Evolutionary conservation across 2,888 invertebrate species (phyloP).

Genomic region (Cenopis cana): DNA sequence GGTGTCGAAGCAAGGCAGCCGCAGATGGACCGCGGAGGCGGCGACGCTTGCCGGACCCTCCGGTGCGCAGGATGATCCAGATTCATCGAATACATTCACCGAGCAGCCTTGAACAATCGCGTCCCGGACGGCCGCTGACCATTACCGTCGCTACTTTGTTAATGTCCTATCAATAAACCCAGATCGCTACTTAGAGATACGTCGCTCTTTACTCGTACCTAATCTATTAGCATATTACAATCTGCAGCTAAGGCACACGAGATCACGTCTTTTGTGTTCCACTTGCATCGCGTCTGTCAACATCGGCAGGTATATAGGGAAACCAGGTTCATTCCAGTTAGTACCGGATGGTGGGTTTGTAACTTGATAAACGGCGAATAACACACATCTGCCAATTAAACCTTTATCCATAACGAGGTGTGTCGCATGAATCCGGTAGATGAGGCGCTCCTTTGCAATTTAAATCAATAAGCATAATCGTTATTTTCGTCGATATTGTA

Average conservation of each 20-base stretch:
- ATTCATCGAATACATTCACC: constrained; percentile 81
- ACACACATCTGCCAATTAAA: constrained; percentile 68
- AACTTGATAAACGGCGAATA: constrained; percentile 41
- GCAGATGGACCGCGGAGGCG: constrained; percentile 53
- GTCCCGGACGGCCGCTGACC: constrained; percentile 70
- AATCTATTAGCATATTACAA: constrained; percentile 42
- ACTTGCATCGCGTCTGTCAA: constrained; percentile 28
- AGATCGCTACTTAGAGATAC: constrained; percentile 76
- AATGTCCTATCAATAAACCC: constrained; percentile 81
- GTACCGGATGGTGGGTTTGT: constrained; percentile 16
- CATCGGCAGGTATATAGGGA: constrained; percentile 11
- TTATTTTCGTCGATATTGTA: constrained; percentile 64
- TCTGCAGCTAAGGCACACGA: constrained; percentile 18
- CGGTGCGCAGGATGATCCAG: constrained; percentile 74
- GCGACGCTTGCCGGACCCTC: constrained; percentile 46
- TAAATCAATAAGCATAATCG: constrained; percentile 68
- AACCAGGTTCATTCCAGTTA: constrained; percentile 16
- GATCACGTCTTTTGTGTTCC: constrained; percentile 41
- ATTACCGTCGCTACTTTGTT: constrained; percentile 75
- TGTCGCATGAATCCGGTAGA: constrained; percentile 56
- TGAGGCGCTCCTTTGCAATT: constrained; percentile 68
- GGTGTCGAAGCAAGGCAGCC: constrained; percentile 63
- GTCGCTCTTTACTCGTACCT: constrained; percentile 50
- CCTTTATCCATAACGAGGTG: constrained; percentile 46
- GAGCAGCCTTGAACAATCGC: constrained; percentile 72